Base-by-base conservation (phyloP, 2,797 vertebrate genomes). In the Moxostoma hubbsi region DNA sequence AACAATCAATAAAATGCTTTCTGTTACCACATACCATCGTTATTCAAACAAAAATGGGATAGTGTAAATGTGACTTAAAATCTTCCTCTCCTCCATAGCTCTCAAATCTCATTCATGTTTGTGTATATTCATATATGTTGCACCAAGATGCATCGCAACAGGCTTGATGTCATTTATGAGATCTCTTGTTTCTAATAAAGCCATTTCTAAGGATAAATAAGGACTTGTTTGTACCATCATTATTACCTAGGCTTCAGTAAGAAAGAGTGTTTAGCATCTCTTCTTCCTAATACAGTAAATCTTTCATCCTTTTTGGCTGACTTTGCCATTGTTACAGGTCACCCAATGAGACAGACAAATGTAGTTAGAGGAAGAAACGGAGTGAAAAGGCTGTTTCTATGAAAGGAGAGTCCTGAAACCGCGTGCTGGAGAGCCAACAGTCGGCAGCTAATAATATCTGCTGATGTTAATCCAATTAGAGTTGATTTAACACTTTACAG, bases 401-500 rank as follows among this genome's bases (percentile, higher is more conserved):
- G 80, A 77, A 82, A 83, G 84, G 63, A 71, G 75, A 85, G 75
- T 77, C 62, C 68, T 79, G 53, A 71, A 94, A 92, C 92, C 89
- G 89, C 88, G 91, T 90, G 88, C 90, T 90, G 90, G 92, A 91
- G 91, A 91, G 89, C 91, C 90, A 90, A 89, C 91, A 92, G 88
- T 90, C 89, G 91, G 91, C 92, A 86, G 89, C 92, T 93, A 85
- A 94, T 93, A 94, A 93, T 94, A 95, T 94, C 92, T 93, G 93
- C 93, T 94, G 93, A 95, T 94, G 93, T 93, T 94, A 94, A 94
- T 94, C 93, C 92, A 91, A 93, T 95, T 95, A 94, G 92, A 90
- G 93, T 94, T 94, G 93, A 94, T 94, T 94, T 94, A 94, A 95
- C 94, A 94, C 93, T 94, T 93, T 94, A 91, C 93, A 94, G 91